A percentile compares a stretch with the other conserved stretches of the same genome.
phyloP scores from a whole-genome alignment of 2,888 invertebrate species.

The Aleiodes leptofemur region DNA sequence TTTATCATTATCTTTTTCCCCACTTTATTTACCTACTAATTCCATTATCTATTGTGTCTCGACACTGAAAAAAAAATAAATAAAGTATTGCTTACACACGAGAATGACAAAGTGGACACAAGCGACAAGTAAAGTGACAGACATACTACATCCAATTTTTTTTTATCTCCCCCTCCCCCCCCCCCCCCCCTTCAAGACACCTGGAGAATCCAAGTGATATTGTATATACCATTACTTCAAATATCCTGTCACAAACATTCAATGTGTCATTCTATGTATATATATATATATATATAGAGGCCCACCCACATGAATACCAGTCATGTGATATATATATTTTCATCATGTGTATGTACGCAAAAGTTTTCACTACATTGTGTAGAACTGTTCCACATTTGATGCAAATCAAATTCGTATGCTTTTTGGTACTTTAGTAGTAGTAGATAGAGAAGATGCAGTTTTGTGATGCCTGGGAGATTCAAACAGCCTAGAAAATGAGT shows the following conservation, averaged over 20 bases:
- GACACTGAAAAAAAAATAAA: no score
- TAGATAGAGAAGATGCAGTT: conserved; percentile 27
- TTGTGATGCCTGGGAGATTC: conserved; percentile 28
- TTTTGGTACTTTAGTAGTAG: conserved; percentile 11
- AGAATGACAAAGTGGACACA: conserved; percentile 4
- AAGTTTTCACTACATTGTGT: no score
- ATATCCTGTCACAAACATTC: conserved; percentile 8
- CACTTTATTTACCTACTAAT: no score
- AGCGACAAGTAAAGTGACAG: background rate
- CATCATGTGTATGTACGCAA: no score
- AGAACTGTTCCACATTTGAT: conserved; percentile 9
- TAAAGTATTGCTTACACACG: background rate
- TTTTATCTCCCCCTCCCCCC: no score
- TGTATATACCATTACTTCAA: conserved; percentile 20
- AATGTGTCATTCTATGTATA: background rate
- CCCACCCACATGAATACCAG: no score
- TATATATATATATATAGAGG: background rate
- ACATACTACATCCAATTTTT: background rate
- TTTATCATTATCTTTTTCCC: no score
- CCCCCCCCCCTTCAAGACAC: background rate
- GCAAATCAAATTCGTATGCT: conserved; percentile 46
- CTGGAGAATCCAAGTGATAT: conserved; percentile 4
- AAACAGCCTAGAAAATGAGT: conserved; percentile 12
- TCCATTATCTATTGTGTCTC: no score
- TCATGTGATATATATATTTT: no score